These are phyloP conservation scores for Tineola bisselliella DNA, from an alignment of 2,888 invertebrate species.

Conservation along the genomic window DNA sequence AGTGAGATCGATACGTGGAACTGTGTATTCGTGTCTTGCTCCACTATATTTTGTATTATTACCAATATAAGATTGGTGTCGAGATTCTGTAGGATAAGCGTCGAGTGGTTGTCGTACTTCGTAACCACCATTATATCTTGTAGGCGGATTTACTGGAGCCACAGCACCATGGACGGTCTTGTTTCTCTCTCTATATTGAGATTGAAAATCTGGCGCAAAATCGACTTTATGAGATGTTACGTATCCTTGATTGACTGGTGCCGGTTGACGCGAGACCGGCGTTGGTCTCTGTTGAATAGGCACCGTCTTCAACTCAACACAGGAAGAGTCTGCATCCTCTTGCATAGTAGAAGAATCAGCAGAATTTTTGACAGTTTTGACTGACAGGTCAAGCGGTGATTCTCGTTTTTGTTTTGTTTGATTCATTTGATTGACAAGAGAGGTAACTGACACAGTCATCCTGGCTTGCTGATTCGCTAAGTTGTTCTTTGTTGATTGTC, in stretches of 20 bases:
- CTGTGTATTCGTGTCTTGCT: slow-evolving; percentile 38
- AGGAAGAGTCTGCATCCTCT: slow-evolving; percentile 67
- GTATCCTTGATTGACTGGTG: slow-evolving; percentile 29
- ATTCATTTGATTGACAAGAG: slow-evolving; percentile 58
- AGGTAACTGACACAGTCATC: slow-evolving; percentile 60
- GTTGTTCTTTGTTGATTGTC: slow-evolving; percentile 42
- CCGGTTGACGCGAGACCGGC: slow-evolving; percentile 32
- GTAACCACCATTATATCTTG: slow-evolving; percentile 45
- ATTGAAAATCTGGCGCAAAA: slow-evolving; percentile 78
- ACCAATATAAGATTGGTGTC: slow-evolving; percentile 39
- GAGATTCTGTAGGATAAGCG: slow-evolving; percentile 44
- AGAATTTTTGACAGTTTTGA: slow-evolving; percentile 87
- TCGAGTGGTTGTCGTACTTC: slow-evolving; percentile 35
- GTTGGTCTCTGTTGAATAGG: slow-evolving; percentile 39
- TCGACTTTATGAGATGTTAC: slow-evolving; percentile 76
- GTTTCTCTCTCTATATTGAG: slow-evolving; percentile 52
- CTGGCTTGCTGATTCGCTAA: slow-evolving; percentile 53
- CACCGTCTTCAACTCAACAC: slow-evolving; percentile 42
- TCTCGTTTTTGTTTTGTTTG: slow-evolving; percentile 71
- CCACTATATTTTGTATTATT: slow-evolving; percentile 37
- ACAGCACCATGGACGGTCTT: slow-evolving; percentile 17
- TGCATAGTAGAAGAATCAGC: slow-evolving; percentile 89
- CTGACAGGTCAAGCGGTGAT: slow-evolving; percentile 87
- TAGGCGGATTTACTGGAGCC: slow-evolving; percentile 29
- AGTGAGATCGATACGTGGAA: slow-evolving; percentile 61